Percentiles rank a stretch among this genome's conserved stretches.
phyloP scores from a whole-genome alignment of 2,888 invertebrate genomes.

The Meandrusa payeni region DNA sequence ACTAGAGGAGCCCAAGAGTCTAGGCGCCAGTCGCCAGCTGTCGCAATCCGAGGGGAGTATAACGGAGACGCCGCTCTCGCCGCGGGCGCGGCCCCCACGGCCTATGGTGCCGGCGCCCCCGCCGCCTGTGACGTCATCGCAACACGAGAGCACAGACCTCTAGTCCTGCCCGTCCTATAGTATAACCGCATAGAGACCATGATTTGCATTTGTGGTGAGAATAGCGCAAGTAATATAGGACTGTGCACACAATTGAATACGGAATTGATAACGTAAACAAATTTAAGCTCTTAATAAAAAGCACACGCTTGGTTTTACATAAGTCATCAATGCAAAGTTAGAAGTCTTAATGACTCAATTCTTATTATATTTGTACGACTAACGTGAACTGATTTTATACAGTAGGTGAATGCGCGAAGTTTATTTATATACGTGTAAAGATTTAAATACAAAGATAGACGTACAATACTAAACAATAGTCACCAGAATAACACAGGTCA shows the following conservation, averaged over 20 bases:
- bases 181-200: slow-evolving; percentile 10
- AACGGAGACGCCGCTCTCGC: slow-evolving; percentile 70
- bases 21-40: slow-evolving; percentile 65
- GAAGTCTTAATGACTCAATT: neutral
- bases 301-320: no score
- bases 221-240: neutral
- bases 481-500: no score
- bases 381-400: neutral
- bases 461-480: slow-evolving; percentile 11
- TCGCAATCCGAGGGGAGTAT: slow-evolving; percentile 83
- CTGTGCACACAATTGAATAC: slow-evolving; percentile 5
- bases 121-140: slow-evolving; percentile 48
- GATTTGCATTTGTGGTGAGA: slow-evolving; percentile 23
- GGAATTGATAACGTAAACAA: slow-evolving; percentile 15
- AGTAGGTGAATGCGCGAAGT: slow-evolving; percentile 1
- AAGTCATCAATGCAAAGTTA: no score
- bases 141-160: slow-evolving; percentile 53
- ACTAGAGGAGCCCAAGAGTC: slow-evolving; percentile 58
- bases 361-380: slow-evolving; percentile 11
- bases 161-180: slow-evolving; percentile 39
- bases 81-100: slow-evolving; percentile 50
- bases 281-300: slow-evolving; percentile 8
- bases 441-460: no score
- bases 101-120: slow-evolving; percentile 62
- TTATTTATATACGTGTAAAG: no score